Evolutionary conservation across 2,113 vertebrate species (phyloP).

Genomic region (Empidonax alnorum): DNA sequence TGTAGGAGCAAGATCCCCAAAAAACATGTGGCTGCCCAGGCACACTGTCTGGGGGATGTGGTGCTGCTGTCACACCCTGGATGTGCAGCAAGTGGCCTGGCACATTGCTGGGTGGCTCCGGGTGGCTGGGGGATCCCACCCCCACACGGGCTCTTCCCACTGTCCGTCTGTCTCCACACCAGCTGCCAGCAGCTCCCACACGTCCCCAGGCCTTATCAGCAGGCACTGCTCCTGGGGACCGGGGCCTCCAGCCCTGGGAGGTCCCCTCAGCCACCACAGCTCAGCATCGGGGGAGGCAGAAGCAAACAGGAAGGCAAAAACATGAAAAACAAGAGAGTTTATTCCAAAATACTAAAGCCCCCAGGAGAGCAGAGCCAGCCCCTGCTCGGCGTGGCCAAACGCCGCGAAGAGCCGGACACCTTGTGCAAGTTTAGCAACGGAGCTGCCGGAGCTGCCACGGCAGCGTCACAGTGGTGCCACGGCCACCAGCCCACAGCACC

Average conservation of each 20-base stretch:
- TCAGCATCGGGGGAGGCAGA: accelerated
- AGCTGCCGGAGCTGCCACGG: accelerated
- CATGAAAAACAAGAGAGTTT: conserved; percentile 1
- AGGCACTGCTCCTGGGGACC: accelerated
- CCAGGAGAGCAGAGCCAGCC: background rate
- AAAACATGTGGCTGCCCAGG: background rate
- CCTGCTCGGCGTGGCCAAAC: accelerated
- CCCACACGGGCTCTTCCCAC: accelerated
- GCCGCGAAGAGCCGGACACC: background rate
- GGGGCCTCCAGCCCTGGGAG: background rate
- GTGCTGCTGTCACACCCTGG: background rate
- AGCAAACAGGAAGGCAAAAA: background rate
- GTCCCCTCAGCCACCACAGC: accelerated
- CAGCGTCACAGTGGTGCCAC: background rate
- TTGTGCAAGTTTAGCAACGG: accelerated
- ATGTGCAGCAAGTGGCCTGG: background rate
- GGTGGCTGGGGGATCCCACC: accelerated
- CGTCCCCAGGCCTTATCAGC: background rate
- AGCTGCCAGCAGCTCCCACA: background rate
- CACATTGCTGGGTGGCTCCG: accelerated
- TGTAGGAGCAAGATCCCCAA: background rate
- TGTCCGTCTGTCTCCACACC: background rate
- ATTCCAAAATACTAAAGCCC: conserved; percentile 14
- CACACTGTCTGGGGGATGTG: accelerated
- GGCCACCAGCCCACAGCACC: background rate